Base-by-base conservation (phyloP, 2,888 invertebrate species). In the Acanthacorydalis orientalis region DNA sequence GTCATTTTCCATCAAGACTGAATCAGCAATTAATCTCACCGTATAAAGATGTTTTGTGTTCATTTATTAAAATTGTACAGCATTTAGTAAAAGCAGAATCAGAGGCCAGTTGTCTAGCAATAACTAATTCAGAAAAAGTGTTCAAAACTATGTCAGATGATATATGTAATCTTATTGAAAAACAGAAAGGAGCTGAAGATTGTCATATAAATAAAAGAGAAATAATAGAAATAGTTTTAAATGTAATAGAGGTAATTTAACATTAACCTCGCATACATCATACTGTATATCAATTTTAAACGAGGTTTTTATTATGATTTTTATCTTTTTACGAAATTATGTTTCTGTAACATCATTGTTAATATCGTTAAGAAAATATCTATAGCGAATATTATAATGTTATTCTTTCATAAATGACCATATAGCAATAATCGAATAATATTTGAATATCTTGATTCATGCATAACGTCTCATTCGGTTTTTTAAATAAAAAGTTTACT, bases 221-320 rank as follows among this genome's bases (percentile, higher is more conserved):
- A 32, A 61, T 68, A 4, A 67, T 77, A 53, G 78, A 75, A 56
- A 64, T 65, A 33, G 65, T 76, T 34, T 72, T 76, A 14, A 75
- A 76, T 57, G 72, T 70, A 56, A 64, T 78, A 50, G 81, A 82
- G 72, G 81, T 80, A 47, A 56, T 64, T 57, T 15, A 10, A 34
- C 41, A 39, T 49, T 35, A n/a, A n/a, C 31, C 31, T 40, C 38
- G 34, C 37, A 14, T 44, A n/a, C n/a, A n/a, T n/a, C n/a, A n/a
- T n/a, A n/a, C n/a, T n/a, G n/a, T n/a, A n/a, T n/a, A n/a, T n/a
- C n/a, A n/a, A n/a, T n/a, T n/a, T n/a, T n/a, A n/a, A n/a, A n/a
- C n/a, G n/a, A n/a, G n/a, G n/a, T n/a, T n/a, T n/a, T n/a, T n/a
- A n/a, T n/a, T n/a, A n/a, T n/a, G n/a, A n/a, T n/a, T n/a, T n/a